These are phyloP conservation scores for Rhombomys opimus DNA, from an alignment of 2,113 vertebrate species.

Conservation along the genomic window DNA sequence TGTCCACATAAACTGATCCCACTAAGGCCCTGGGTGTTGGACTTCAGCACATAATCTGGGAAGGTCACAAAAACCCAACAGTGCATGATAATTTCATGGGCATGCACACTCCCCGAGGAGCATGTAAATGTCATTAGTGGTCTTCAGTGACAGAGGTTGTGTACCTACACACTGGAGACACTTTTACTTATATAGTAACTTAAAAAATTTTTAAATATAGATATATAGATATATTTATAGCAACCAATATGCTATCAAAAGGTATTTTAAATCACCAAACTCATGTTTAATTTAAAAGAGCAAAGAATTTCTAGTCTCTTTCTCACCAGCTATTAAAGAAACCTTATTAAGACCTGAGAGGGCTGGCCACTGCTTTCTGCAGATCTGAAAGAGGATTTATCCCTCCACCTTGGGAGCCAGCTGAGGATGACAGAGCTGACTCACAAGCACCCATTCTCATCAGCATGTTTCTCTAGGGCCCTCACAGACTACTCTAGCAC, in stretches of 20 bases:
- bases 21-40: background rate
- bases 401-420: background rate
- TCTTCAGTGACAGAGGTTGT: constrained; percentile 35
- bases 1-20: constrained; percentile 20
- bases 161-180: background rate
- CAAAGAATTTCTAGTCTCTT: constrained; percentile 12
- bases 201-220: constrained; percentile 1
- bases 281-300: constrained; percentile 31
- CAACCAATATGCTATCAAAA: background rate
- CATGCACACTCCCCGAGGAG: background rate
- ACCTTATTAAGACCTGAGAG: background rate
- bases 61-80: background rate
- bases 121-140: background rate
- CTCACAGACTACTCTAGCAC: background rate
- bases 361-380: background rate
- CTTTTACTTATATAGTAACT: background rate
- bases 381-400: background rate
- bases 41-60: background rate
- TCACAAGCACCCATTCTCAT: too few relatives aligned
- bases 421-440: background rate
- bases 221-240: background rate
- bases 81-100: background rate
- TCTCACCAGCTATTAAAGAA: background rate
- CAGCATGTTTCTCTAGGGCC: background rate
- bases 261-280: background rate